These are phyloP conservation scores for Scaptomyza parva DNA, from an alignment of 2,888 invertebrate genomes.

Conservation along the genomic window DNA sequence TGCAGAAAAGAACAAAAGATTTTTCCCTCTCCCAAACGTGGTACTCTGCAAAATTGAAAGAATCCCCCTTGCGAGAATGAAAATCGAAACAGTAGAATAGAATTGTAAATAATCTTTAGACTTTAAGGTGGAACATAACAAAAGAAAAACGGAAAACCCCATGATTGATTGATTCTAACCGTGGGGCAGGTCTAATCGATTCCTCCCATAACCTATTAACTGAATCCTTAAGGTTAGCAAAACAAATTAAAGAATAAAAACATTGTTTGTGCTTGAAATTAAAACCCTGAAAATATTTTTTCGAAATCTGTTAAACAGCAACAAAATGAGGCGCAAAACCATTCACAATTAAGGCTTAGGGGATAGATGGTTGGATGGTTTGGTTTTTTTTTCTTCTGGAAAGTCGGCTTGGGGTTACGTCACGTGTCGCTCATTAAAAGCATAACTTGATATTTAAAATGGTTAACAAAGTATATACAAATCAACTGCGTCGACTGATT, in stretches of 20 bases:
- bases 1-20: neutral
- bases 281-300: neutral
- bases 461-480: conserved; percentile 35
- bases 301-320: neutral
- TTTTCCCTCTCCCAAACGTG: neutral
- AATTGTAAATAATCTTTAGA: neutral
- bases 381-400: no score
- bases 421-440: conserved; percentile 83
- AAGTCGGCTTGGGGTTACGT: conserved; percentile 1
- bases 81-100: neutral
- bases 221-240: neutral
- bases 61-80: neutral
- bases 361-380: no score
- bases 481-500: conserved; percentile 50
- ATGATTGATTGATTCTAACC: neutral
- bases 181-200: neutral
- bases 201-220: neutral
- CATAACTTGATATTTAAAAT: conserved; percentile 75
- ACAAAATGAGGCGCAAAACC: conserved; percentile 12
- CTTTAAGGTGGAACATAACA: neutral
- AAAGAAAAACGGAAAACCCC: neutral
- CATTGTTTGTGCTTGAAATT: neutral
- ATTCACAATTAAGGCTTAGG: neutral
- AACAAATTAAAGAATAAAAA: neutral
- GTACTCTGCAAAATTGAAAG: neutral